A percentile compares a stretch with the other conserved stretches of the same genome.
These are phyloP conservation scores for Remorina albescens DNA, from an alignment of 2,797 vertebrate species.

Conservation along the genomic window DNA sequence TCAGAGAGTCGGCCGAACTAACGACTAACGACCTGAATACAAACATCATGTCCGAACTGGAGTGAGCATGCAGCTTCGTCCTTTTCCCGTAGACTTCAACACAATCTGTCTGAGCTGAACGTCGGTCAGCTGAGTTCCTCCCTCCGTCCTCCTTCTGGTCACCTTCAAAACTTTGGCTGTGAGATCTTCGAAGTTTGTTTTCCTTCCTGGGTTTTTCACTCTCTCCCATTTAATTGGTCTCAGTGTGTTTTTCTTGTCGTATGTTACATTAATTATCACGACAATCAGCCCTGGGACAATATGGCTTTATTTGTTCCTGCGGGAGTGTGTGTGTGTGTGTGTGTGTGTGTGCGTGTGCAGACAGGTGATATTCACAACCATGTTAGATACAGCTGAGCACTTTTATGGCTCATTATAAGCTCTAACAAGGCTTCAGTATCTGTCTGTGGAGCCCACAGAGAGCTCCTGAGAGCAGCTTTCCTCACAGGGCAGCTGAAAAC, in stretches of 20 bases:
- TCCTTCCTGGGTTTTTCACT: slow-evolving; percentile 10
- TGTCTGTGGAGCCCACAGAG: slow-evolving; percentile 62
- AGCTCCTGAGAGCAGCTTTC: slow-evolving; percentile 58
- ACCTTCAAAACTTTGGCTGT: no score
- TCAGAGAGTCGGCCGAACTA: no score
- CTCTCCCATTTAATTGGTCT: slow-evolving; percentile 71
- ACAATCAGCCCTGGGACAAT: slow-evolving; percentile 76
- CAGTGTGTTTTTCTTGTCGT: slow-evolving; percentile 70
- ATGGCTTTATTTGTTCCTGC: slow-evolving; percentile 78
- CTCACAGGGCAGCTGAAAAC: slow-evolving; percentile 57
- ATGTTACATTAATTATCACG: slow-evolving; percentile 79
- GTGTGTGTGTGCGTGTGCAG: slow-evolving; percentile 38
- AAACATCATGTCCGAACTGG: no score
- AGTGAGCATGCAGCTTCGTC: no score
- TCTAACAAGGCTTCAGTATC: slow-evolving; percentile 78
- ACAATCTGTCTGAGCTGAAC: no score
- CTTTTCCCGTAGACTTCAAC: no score
- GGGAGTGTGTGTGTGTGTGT: slow-evolving; percentile 54
- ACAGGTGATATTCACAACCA: slow-evolving; percentile 72
- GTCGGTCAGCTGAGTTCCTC: no score
- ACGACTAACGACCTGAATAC: no score
- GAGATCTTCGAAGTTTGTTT: neutral
- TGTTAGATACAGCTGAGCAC: slow-evolving; percentile 74
- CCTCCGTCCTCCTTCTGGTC: no score
- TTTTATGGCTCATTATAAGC: slow-evolving; percentile 77